phyloP scores from a whole-genome alignment of 2,888 invertebrate genomes.

The Perithous albicinctus region DNA sequence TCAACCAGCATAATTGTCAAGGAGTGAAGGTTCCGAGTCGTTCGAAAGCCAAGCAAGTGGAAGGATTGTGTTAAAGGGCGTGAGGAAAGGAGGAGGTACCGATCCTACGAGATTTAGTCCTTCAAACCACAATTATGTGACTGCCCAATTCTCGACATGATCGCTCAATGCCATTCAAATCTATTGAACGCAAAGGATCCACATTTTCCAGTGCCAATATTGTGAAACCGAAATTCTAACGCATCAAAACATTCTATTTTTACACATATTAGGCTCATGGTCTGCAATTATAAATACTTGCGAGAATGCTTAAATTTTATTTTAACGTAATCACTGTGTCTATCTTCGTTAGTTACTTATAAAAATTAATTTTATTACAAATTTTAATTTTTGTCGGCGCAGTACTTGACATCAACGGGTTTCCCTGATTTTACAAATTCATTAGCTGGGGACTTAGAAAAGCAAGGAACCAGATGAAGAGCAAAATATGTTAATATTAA shows the following conservation, averaged over 20 bases:
- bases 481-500: too few relatives aligned
- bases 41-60: slow-evolving; percentile 12
- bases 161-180: background rate
- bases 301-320: too few relatives aligned
- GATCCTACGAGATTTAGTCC: background rate
- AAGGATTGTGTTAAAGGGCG: slow-evolving; percentile 30
- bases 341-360: too few relatives aligned
- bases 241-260: background rate
- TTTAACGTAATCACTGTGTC: too few relatives aligned
- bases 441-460: too few relatives aligned
- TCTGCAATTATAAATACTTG: too few relatives aligned
- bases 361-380: too few relatives aligned
- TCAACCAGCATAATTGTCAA: slow-evolving; percentile 54
- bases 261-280: too few relatives aligned
- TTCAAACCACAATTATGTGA: background rate
- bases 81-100: background rate
- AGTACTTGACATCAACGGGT: too few relatives aligned
- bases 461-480: too few relatives aligned
- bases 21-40: slow-evolving; percentile 34
- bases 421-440: too few relatives aligned
- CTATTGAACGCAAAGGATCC: background rate
- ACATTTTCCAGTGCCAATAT: background rate
- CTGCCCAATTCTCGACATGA: slow-evolving; percentile 5
- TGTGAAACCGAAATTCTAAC: background rate
- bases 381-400: too few relatives aligned